Conservation (phyloP, 2,888 invertebrate species). For the Chymomyza procnemis region DNA sequence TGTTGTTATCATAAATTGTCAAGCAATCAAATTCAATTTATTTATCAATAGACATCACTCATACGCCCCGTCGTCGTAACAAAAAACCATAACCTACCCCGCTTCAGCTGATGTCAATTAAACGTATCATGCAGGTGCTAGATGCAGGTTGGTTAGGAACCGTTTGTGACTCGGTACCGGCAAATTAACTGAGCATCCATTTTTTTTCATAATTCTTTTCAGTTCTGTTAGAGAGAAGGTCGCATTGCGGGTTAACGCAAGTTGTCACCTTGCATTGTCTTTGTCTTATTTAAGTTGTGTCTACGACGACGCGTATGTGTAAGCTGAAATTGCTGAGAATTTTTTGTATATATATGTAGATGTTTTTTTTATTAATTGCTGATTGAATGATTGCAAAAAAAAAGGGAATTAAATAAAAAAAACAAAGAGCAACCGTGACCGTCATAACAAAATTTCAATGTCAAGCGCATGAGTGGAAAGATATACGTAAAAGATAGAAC, state of each 20-base stretch:
- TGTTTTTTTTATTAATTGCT: slow-evolving; percentile 42
- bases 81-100: too few relatives aligned
- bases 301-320: slow-evolving; percentile 7
- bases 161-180: not conserved
- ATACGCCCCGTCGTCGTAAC: not conserved
- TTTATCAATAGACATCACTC: slow-evolving; percentile 21
- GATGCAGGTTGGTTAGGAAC: not conserved
- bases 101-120: slow-evolving; percentile 42
- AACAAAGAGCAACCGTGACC: slow-evolving; percentile 11
- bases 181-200: not conserved
- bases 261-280: slow-evolving; percentile 37
- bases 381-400: slow-evolving; percentile 48
- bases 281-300: not conserved
- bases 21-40: slow-evolving; percentile 64
- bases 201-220: slow-evolving; percentile 10
- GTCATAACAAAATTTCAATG: slow-evolving; percentile 51
- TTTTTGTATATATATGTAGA: too few relatives aligned
- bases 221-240: slow-evolving; percentile 42
- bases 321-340: slow-evolving; percentile 42
- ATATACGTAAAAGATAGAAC: not conserved
- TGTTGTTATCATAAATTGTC: slow-evolving; percentile 40
- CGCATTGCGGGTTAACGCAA: slow-evolving; percentile 41
- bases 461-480: slow-evolving; percentile 42
- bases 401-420: slow-evolving; percentile 9
- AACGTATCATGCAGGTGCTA: slow-evolving; percentile 48